These are phyloP conservation scores for Virgularia gustaviana DNA, from an alignment of 92 coral and sea anemone species.

Conservation along the genomic window DNA sequence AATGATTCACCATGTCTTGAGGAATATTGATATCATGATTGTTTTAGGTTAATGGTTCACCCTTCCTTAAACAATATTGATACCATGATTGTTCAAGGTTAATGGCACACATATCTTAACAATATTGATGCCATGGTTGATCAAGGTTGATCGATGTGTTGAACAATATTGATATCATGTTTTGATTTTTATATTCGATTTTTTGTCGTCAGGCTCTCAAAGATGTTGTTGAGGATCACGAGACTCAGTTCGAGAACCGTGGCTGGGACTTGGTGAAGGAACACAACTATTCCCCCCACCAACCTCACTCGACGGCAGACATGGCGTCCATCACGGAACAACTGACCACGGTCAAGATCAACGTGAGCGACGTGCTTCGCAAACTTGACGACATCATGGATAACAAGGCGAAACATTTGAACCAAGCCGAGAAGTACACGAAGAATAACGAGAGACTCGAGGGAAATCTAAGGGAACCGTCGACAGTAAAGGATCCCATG, in stretches of 20 bases:
- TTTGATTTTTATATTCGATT: too few species aligned
- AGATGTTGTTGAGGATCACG: constrained; percentile 9
- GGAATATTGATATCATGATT: too few species aligned
- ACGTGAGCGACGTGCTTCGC: constrained; percentile 72
- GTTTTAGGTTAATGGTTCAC: too few species aligned
- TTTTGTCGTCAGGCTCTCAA: constrained; percentile 8
- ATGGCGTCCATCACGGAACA: constrained; percentile 72
- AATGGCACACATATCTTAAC: too few species aligned
- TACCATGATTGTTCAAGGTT: too few species aligned
- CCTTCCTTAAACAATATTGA: too few species aligned
- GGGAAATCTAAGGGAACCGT: constrained; percentile 45
- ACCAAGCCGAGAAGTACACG: constrained; percentile 60
- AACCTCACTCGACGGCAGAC: constrained; percentile 62
- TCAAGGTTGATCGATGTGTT: too few species aligned
- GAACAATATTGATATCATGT: too few species aligned
- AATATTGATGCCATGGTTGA: too few species aligned
- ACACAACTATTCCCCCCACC: constrained; percentile 34
- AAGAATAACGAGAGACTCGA: constrained; percentile 69
- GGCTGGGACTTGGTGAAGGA: constrained; percentile 31
- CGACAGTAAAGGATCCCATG: constrained; percentile 5
- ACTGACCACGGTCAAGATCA: constrained; percentile 74
- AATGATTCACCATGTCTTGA: too few species aligned
- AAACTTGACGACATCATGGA: constrained; percentile 72
- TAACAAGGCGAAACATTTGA: constrained; percentile 80
- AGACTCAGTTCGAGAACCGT: constrained; percentile 23